Base-by-base conservation (phyloP, 2,888 invertebrate genomes). In the Hofmannophila pseudospretella region DNA sequence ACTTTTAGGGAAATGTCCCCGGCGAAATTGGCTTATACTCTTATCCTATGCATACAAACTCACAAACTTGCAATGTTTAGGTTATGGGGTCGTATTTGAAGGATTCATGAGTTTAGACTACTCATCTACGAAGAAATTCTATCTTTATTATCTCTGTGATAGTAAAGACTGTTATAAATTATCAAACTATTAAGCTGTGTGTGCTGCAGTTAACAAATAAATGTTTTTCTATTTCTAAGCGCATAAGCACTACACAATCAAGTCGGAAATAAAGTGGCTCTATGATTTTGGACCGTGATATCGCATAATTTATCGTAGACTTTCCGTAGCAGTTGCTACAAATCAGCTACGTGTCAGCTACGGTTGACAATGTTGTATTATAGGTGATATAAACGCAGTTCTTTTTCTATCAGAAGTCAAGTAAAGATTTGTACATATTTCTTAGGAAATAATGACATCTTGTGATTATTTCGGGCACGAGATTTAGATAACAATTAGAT, bases 261-360 rank as follows among this genome's bases (percentile, higher is more conserved):
- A 22, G 23, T n/a, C 23, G n/a, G 23, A 23, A 23, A 23, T 23
- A 23, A n/a, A 8, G 4, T n/a, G 3, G 23, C n/a, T n/a, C 23
- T 23, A n/a, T n/a, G 23, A 23, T 23, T n/a, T 23, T n/a, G 23
- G 23, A 4, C n/a, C 23, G n/a, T 23, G n/a, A 23, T 2, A 22
- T 23, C 2, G 16, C n/a, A 4, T n/a, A 1, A 42, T 23, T 23
- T 23, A 23, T 23, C 23, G 23, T 23, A 23, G 45, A 27, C 7
- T 30, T 53, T 55, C 52, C 56, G 65, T 67, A 71, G 68, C 63
- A 65, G 54, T 51, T 60, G 59, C 68, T 71, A 66, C 67, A 54
- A 38, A 38, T 42, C 36, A 39, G 41, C 58, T 64, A 62, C 57
- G 50, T 35, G 20, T 11, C 8, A 27, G 40, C 35, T 47, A 44